Evolutionary conservation across 2,113 vertebrate species (phyloP).

Genomic region (Nibea coibor): DNA sequence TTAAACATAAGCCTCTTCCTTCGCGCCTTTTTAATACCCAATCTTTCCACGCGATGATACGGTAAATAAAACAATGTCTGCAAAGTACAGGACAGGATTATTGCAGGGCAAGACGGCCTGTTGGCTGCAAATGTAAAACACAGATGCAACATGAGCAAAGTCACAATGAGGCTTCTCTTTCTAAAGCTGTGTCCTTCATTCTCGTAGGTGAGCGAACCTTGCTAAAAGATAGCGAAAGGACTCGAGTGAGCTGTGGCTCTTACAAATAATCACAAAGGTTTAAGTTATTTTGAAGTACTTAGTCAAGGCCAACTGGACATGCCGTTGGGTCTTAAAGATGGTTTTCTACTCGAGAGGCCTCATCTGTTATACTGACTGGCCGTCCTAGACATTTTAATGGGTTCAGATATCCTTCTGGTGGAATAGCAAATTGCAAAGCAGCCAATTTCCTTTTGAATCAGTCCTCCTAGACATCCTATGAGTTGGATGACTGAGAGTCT

Average conservation of each 20-base stretch:
- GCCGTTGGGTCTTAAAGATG: neutral
- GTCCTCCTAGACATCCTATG: neutral
- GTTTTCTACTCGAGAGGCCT: neutral
- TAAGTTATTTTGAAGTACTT: neutral
- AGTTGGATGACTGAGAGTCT: neutral
- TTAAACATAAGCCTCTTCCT: conserved; percentile 25
- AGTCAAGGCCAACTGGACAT: neutral
- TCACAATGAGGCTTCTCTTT: neutral
- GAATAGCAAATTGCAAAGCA: neutral
- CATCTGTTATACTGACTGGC: neutral
- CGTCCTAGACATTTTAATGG: neutral
- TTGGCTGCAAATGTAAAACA: neutral
- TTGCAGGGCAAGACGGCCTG: neutral
- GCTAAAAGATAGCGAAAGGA: neutral
- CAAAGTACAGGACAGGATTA: conserved; percentile 3
- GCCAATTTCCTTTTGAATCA: neutral
- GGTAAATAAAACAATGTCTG: conserved; percentile 6
- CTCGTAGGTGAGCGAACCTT: neutral
- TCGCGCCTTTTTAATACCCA: neutral
- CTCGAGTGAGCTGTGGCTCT: neutral
- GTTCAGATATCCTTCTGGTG: neutral
- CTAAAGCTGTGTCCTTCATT: neutral
- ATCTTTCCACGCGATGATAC: conserved; percentile 8
- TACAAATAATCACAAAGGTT: neutral
- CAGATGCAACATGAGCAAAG: neutral